phyloP scores from a whole-genome alignment of 2,113 vertebrate genomes.

The Megatriorchis doriae region DNA sequence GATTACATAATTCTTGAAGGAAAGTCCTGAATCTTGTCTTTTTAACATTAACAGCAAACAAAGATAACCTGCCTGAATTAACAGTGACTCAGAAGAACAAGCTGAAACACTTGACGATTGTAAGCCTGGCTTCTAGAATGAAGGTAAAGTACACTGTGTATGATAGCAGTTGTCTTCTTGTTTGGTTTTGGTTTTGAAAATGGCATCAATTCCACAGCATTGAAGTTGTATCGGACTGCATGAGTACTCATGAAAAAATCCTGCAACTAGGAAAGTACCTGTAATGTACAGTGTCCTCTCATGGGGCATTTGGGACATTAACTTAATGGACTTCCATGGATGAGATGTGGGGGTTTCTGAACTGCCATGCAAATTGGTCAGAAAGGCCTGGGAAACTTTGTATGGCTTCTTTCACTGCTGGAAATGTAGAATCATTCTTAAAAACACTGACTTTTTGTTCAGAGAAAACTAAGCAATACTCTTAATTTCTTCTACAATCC shows the following conservation, averaged over 20 bases:
- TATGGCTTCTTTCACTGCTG: neutral
- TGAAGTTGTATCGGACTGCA: neutral
- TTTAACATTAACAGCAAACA: slow-evolving; percentile 73
- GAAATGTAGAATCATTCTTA: neutral
- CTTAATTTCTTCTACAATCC: neutral
- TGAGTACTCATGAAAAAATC: neutral
- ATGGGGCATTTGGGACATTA: neutral
- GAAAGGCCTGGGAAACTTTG: neutral
- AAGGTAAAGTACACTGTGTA: slow-evolving; percentile 66
- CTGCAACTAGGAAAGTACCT: neutral
- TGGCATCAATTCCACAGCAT: neutral
- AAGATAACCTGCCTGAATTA: slow-evolving; percentile 79
- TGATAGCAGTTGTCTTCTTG: neutral
- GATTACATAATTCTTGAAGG: neutral
- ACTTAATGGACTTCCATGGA: neutral
- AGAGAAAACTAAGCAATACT: neutral
- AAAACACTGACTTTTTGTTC: neutral
- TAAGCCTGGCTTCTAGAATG: slow-evolving; percentile 82
- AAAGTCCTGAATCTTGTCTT: slow-evolving; percentile 36
- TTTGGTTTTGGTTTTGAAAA: neutral
- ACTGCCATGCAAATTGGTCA: neutral
- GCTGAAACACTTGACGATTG: slow-evolving; percentile 83
- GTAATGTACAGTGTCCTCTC: neutral
- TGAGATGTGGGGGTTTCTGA: neutral
- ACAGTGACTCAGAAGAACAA: slow-evolving; percentile 82